Evolutionary conservation across 2,888 invertebrate genomes (phyloP), one percentile per base, ranked within the genome.

Genomic region (Dione vanillae): DNA sequence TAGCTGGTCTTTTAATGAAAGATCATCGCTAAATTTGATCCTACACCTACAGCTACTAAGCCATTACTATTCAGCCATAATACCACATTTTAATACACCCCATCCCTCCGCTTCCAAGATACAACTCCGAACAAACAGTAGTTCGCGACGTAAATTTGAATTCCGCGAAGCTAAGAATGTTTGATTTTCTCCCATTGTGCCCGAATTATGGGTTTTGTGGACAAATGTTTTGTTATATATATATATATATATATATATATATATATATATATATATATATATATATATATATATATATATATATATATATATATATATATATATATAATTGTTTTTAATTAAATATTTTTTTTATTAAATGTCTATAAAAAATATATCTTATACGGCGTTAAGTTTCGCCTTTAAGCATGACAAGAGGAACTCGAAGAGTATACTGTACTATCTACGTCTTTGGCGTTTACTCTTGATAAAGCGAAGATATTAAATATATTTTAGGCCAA

Each of bases 91-190:
- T 2, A 49, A 49, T 19, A 49, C 19, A 43, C 49, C 3, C 47
- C 10, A 20, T 19, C 1, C 9, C 2, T 14, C 14, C 52, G n/a
- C 16, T 37, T 10, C 6, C 11, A 10, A 35, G 5, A 10, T 10
- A 16, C 35, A 54, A 54, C 10, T 35, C 9, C 5, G n/a, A 54
- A n/a, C 35, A 54, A 54, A 54, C 37, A 56, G n/a, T 37, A 56
- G 37, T 35, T 56, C 35, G 37, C 54, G 54, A 37, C 54, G 37
- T n/a, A 54, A 37, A 54, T 37, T 37, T 54, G 37, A 54, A 54
- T 54, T 54, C 54, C 37, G 54, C 35, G 37, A 54, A 37, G 54
- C 16, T n/a, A n/a, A 10, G 37, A 54, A 37, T 56, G 6, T 54
- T 54, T 54, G 54, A 35, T 35, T 54, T 35, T 11, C n/a, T 54